Evolutionary conservation across 2,888 invertebrate genomes (phyloP).

Genomic region (Perdita meconis): DNA sequence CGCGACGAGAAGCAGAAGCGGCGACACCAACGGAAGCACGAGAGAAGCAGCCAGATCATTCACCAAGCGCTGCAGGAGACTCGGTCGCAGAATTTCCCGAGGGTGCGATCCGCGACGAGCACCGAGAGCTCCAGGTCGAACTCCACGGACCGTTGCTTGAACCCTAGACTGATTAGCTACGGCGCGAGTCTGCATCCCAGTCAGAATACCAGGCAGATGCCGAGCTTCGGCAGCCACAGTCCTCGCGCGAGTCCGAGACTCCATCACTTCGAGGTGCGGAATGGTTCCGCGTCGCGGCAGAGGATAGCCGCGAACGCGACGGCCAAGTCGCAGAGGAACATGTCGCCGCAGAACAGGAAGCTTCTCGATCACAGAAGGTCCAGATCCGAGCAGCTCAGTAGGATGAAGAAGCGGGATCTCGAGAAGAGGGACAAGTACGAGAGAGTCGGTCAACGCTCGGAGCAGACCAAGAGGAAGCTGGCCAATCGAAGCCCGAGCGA

Average conservation of each 20-base stretch:
- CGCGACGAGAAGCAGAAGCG: conserved; percentile 76
- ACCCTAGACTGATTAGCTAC: conserved; percentile 76
- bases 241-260: conserved; percentile 81
- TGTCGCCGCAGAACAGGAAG: conserved; percentile 77
- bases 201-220: conserved; percentile 82
- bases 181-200: conserved; percentile 81
- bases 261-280: conserved; percentile 79
- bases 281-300: conserved; percentile 55
- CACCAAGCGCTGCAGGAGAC: conserved; percentile 57
- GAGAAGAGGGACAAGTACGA: conserved; percentile 68
- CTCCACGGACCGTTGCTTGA: conserved; percentile 80
- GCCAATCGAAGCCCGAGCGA: conserved; percentile 60
- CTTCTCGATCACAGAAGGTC: conserved; percentile 80
- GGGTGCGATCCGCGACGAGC: conserved; percentile 70
- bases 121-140: conserved; percentile 82
- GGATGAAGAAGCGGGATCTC: conserved; percentile 73
- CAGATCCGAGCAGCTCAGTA: conserved; percentile 78
- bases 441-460: conserved; percentile 52
- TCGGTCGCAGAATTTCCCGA: conserved; percentile 43
- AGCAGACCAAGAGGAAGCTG: conserved; percentile 62
- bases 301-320: conserved; percentile 39
- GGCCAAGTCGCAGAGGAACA: conserved; percentile 53
- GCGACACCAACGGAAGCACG: conserved; percentile 77
- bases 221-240: conserved; percentile 81
- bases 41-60: conserved; percentile 66